Conservation (phyloP, 2,797 vertebrate genomes). For the Eidolon dupreanum region DNA sequence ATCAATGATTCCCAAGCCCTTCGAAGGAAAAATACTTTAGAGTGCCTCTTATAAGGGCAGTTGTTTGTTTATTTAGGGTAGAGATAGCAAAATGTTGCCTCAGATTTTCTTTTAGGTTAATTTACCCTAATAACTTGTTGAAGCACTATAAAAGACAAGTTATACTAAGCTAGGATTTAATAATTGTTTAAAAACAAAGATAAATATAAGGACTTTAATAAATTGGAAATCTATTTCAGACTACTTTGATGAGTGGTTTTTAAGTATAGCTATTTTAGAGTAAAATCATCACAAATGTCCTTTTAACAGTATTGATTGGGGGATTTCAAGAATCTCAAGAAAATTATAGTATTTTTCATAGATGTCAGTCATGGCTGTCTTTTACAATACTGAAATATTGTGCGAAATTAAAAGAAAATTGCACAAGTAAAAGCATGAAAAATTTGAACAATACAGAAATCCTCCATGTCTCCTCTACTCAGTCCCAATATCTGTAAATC, state of each 20-base stretch:
- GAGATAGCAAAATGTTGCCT: not conserved
- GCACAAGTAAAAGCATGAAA: not conserved
- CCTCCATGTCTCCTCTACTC: not conserved
- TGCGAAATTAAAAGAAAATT: not conserved
- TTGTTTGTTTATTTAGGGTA: constrained; percentile 1
- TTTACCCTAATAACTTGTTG: not conserved
- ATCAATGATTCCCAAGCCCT: not conserved
- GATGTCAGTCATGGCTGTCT: not conserved
- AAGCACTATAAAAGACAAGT: not conserved
- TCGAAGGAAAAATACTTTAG: not conserved
- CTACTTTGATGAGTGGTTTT: not conserved
- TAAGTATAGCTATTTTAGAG: not conserved
- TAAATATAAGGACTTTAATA: not conserved
- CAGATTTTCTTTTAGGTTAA: not conserved
- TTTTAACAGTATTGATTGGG: not conserved
- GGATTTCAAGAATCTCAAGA: not conserved
- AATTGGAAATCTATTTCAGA: not conserved
- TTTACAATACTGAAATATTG: not conserved
- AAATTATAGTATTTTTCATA: not conserved
- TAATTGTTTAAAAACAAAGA: not conserved
- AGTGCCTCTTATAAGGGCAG: not conserved
- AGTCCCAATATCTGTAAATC: not conserved
- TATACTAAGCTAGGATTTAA: not conserved
- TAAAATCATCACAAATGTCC: not conserved
- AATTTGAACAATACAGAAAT: not conserved